Evolutionary conservation across 2,888 invertebrate genomes (phyloP).

Genomic region (Scaptomyza flava): DNA sequence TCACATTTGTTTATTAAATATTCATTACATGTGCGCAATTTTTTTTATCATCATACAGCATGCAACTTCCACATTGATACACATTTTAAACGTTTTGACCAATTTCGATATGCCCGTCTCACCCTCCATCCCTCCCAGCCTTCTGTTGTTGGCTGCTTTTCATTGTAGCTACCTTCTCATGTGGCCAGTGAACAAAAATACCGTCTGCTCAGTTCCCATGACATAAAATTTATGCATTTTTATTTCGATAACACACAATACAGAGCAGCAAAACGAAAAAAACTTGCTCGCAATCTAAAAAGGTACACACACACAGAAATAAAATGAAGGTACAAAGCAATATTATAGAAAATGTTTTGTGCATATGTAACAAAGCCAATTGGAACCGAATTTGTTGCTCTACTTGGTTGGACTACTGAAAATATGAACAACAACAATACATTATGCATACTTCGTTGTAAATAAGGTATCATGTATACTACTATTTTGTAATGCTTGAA

Average conservation of each 20-base stretch:
- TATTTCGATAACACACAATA: constrained; percentile 46
- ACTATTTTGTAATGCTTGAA: constrained; percentile 38
- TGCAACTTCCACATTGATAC: constrained; percentile 52
- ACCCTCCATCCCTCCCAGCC: background rate
- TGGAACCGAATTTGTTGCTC: constrained; percentile 37
- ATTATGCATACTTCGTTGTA: constrained; percentile 6
- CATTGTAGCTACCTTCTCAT: constrained; percentile 13
- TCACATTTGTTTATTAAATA: constrained; percentile 41
- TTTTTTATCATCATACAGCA: constrained; percentile 24
- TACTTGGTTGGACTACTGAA: constrained; percentile 29
- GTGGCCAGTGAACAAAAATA: constrained; percentile 40
- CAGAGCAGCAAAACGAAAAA: background rate
- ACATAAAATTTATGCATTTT: constrained; percentile 71
- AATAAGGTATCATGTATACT: constrained; percentile 9
- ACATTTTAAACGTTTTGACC: constrained; percentile 52
- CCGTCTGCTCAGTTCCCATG: constrained; percentile 71
- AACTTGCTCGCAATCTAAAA: constrained; percentile 4
- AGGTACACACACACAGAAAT: background rate
- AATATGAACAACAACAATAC: constrained; percentile 20
- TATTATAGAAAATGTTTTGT: constrained; percentile 58
- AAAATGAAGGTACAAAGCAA: constrained; percentile 46
- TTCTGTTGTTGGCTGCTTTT: background rate
- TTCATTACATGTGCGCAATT: constrained; percentile 36
- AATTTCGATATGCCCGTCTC: background rate
- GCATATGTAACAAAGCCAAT: constrained; percentile 64